Percentiles rank a stretch among this genome's conserved stretches.
Evolutionary conservation across 2,888 invertebrate genomes (phyloP).

Genomic region (Lysandra coridon): DNA sequence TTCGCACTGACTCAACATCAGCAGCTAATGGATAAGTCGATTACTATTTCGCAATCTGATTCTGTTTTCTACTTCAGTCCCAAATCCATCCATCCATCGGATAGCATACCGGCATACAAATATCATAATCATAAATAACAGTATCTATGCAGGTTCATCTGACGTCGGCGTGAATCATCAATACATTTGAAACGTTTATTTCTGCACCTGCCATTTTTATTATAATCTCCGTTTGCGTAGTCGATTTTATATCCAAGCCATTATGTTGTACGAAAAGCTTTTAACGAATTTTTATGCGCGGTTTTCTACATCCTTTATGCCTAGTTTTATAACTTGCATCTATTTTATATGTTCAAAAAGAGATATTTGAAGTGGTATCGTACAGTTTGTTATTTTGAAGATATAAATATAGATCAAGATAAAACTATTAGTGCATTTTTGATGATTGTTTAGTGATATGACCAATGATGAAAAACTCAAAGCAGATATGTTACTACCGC

Average conservation of each 20-base stretch:
- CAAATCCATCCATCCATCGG: neutral
- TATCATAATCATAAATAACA: constrained; percentile 9
- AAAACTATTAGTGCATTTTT: neutral
- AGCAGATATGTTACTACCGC: no score
- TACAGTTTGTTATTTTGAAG: no score
- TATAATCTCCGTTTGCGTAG: constrained; percentile 8
- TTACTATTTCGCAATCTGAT: neutral
- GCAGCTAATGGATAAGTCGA: neutral
- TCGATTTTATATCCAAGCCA: neutral
- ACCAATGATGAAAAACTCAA: no score
- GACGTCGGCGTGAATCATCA: constrained; percentile 7
- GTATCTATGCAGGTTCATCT: constrained; percentile 1
- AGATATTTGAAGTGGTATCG: neutral
- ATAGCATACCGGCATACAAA: neutral
- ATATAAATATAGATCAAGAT: no score
- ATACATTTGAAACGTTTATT: constrained; percentile 14
- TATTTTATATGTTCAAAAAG: neutral
- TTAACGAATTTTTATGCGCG: neutral
- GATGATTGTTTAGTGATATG: no score
- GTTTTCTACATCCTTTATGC: neutral
- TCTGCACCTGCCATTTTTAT: constrained; percentile 19
- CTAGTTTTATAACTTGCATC: neutral
- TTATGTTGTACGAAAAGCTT: neutral
- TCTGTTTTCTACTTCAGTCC: neutral
- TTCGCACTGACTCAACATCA: neutral